Evolutionary conservation across 2,797 vertebrate genomes (phyloP), one percentile per base, ranked within the genome.

Genomic region (Mus minutoides): DNA sequence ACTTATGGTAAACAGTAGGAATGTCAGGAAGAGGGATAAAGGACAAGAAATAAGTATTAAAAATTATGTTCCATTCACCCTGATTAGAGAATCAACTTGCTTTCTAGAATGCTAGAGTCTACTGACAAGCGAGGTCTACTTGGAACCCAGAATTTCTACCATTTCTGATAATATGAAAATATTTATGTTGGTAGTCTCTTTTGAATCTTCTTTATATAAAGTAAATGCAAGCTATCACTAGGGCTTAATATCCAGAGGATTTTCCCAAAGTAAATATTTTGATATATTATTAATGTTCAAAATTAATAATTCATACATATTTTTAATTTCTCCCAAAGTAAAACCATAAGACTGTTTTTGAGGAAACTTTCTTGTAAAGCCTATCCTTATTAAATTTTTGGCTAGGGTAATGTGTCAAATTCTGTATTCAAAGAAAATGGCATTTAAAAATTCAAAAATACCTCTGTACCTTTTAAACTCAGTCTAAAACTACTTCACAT

Each of bases 371-470:
- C 56, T 92, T 94, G 34, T 78, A 96, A 92, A 95, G 82, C 89
- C 29, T 69, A 62, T 78, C 12, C 73, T 94, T 94, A 77, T 88
- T 77, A 67, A 75, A 84, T 43, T 91, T 93, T 87, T 56, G 54
- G 62, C 52, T 84, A 52, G 34, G 49, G 43, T 64, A 91, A 80
- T 94, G 54, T 79, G 56, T 94, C 87, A 91, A 80, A 95, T 37
- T 90, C 12, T 88, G 75, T 94, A 95, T 96, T 75, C 62, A 79
- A 71, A 92, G 77, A 91, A 73, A n/a, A 46, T 69, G 93, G 46
- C 78, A 77, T 86, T 96, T 96, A 90, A 94, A 94, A 96, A 11
- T 94, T 54, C 83, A 86, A 96, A 96, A 96, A 94, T 94, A 49
- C 90, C 85, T 88, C 22, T 77, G 34, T 89, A 83, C 58, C 69